These are phyloP conservation scores for Hoplodrina ambigua DNA, from an alignment of 2,888 invertebrate species.

Conservation along the genomic window DNA sequence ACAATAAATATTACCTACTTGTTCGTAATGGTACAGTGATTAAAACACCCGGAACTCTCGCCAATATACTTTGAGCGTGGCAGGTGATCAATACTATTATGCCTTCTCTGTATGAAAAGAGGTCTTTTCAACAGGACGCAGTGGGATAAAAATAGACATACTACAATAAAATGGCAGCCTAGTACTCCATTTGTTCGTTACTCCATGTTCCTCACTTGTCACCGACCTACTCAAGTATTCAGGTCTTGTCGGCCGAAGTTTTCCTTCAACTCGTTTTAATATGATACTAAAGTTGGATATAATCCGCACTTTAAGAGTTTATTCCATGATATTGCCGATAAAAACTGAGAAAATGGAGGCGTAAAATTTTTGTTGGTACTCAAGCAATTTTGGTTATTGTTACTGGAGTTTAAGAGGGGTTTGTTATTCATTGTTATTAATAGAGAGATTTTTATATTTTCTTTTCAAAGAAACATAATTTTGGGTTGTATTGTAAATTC, in stretches of 20 bases:
- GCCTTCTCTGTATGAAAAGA: too few relatives aligned
- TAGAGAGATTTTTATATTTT: constrained; percentile 14
- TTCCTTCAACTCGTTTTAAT: constrained; percentile 70
- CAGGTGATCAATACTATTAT: too few relatives aligned
- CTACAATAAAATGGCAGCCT: background rate
- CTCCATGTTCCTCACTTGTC: constrained; percentile 42
- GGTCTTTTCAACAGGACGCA: too few relatives aligned
- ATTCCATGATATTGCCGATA: constrained; percentile 61
- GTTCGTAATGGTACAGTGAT: too few relatives aligned
- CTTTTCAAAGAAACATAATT: background rate
- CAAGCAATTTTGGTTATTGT: constrained; percentile 58
- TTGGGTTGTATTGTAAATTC: background rate
- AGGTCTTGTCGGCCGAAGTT: constrained; percentile 51
- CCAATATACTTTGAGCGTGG: too few relatives aligned
- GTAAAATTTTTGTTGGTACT: constrained; percentile 61
- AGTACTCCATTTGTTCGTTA: constrained; percentile 23
- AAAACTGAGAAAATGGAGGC: constrained; percentile 56
- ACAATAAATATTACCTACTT: too few relatives aligned
- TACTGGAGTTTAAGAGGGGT: constrained; percentile 47
- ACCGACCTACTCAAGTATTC: constrained; percentile 52
- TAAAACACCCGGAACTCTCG: too few relatives aligned
- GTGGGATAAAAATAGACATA: too few relatives aligned
- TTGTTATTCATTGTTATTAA: constrained; percentile 40
- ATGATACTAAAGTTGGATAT: constrained; percentile 68
- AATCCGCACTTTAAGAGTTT: constrained; percentile 65